A percentile compares a stretch with the other conserved stretches of the same genome.
Evolutionary conservation across 2,888 invertebrate genomes (phyloP).

Genomic region (Drosophila mulleri): DNA sequence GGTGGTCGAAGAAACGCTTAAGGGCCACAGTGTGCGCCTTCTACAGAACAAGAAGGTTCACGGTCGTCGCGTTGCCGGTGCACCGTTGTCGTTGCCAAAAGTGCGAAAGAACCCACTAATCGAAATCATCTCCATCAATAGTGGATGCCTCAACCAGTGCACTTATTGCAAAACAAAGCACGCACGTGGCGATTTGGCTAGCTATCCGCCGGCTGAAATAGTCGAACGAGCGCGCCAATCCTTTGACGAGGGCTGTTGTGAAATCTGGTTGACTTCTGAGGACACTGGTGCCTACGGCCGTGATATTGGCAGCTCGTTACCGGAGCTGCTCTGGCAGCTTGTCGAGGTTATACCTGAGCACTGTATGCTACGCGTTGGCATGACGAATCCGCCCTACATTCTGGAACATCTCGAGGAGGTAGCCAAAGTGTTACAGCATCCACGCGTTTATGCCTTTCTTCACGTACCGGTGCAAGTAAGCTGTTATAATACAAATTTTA

Average conservation of each 20-base stretch:
- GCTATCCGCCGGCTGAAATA: slow-evolving; percentile 95
- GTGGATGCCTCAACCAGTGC: slow-evolving; percentile 98
- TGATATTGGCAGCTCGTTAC: slow-evolving; percentile 95
- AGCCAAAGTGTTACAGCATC: slow-evolving; percentile 93
- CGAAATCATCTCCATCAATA: slow-evolving; percentile 98
- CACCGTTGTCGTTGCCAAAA: slow-evolving; percentile 95
- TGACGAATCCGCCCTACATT: slow-evolving; percentile 99
- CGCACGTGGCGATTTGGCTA: slow-evolving; percentile 98
- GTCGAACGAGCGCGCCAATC: slow-evolving; percentile 94
- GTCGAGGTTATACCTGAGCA: slow-evolving; percentile 88
- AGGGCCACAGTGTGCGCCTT: slow-evolving; percentile 92
- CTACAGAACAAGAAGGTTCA: slow-evolving; percentile 92
- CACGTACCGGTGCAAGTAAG: slow-evolving; percentile 96
- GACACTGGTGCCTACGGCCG: slow-evolving; percentile 99
- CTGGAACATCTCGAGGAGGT: slow-evolving; percentile 96
- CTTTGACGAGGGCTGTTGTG: slow-evolving; percentile 96
- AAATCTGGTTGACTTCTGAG: slow-evolving; percentile 99
- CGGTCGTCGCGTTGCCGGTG: slow-evolving; percentile 94
- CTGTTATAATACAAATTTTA: not conserved
- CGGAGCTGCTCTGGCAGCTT: slow-evolving; percentile 93
- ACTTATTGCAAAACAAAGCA: slow-evolving; percentile 99
- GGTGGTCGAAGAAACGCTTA: slow-evolving; percentile 98
- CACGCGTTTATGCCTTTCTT: slow-evolving; percentile 96
- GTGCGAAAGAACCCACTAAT: slow-evolving; percentile 97
- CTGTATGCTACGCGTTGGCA: slow-evolving; percentile 94